phyloP scores from a whole-genome alignment of 1,140 invertebrate species.

The Cyclina sinensis region DNA sequence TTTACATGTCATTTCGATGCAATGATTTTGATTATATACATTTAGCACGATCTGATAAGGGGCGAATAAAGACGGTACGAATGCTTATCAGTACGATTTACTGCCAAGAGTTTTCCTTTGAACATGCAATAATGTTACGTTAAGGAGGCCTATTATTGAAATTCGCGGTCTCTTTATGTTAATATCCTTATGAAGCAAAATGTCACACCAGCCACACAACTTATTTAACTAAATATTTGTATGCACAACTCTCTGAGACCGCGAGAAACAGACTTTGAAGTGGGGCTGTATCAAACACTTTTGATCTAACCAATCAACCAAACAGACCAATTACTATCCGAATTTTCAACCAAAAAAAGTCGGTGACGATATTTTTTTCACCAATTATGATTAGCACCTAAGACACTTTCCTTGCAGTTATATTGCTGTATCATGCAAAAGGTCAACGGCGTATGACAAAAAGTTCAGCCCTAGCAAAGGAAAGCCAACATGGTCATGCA shows the following conservation, averaged over 20 bases:
- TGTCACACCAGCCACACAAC: constrained; percentile 35
- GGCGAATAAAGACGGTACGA: constrained; percentile 27
- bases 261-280: not conserved
- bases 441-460: no score
- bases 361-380: not conserved
- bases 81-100: constrained; percentile 53
- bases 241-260: not conserved
- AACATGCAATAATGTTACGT: constrained; percentile 63
- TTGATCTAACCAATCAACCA: constrained; percentile 22
- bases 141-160: constrained; percentile 60
- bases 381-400: not conserved
- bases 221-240: constrained; percentile 34
- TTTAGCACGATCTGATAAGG: constrained; percentile 65
- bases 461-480: no score
- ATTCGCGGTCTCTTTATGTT: constrained; percentile 53
- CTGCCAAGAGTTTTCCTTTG: constrained; percentile 44
- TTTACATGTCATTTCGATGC: constrained; percentile 65
- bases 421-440: not conserved
- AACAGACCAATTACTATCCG: constrained; percentile 4
- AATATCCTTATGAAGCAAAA: constrained; percentile 39
- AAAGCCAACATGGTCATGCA: no score
- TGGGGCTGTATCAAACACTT: not conserved
- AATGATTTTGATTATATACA: constrained; percentile 67
- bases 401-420: not conserved
- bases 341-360: not conserved